Evolutionary conservation across 2,797 vertebrate genomes (phyloP).

Genomic region (Synaphobranchus kaupii): DNA sequence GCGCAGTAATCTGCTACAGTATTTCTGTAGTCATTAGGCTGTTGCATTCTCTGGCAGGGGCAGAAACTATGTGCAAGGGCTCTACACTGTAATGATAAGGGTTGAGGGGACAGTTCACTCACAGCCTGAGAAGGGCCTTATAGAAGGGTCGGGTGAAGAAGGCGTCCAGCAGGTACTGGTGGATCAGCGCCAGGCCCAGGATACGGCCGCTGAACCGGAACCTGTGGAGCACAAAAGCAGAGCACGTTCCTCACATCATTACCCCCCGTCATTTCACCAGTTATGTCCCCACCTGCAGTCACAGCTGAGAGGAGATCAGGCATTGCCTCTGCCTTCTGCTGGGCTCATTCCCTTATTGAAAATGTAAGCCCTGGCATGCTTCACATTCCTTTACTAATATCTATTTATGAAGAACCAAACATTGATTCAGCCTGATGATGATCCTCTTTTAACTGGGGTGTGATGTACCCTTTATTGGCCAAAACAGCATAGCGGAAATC

Average conservation of each 20-base stretch:
- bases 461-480: neutral
- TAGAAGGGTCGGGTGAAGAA: slow-evolving; percentile 88
- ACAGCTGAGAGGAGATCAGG: neutral
- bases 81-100: neutral
- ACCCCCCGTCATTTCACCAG: neutral
- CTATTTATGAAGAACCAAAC: neutral
- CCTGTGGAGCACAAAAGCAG: slow-evolving; percentile 64
- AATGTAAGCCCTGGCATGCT: neutral
- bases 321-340: neutral
- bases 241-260: neutral
- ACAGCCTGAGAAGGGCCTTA: slow-evolving; percentile 93
- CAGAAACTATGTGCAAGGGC: neutral
- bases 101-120: slow-evolving; percentile 61
- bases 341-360: neutral
- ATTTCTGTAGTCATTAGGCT: neutral
- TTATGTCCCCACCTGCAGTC: neutral
- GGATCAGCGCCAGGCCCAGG: slow-evolving; percentile 93
- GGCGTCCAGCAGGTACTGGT: slow-evolving; percentile 94
- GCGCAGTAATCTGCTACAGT: neutral
- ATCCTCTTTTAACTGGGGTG: neutral
- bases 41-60: neutral
- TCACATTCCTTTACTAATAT: neutral
- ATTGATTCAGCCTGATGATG: neutral
- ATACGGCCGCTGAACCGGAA: slow-evolving; percentile 97
- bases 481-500: neutral